These are phyloP conservation scores for Drosophila ezoana DNA, from an alignment of 2,888 invertebrate genomes.

Conservation along the genomic window DNA sequence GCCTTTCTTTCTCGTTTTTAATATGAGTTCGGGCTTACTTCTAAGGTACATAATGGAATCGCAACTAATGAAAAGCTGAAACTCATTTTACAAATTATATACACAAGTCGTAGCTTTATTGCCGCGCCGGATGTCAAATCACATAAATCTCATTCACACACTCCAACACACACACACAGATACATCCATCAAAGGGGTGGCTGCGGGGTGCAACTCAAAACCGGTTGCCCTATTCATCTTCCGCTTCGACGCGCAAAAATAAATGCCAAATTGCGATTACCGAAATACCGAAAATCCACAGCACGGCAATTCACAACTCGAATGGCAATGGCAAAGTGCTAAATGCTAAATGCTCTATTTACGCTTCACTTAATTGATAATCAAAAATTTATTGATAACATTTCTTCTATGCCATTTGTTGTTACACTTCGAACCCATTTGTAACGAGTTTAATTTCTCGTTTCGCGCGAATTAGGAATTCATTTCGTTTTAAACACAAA, in stretches of 20 bases:
- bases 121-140: conserved; percentile 38
- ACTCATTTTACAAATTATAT: conserved; percentile 10
- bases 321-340: conserved; percentile 7
- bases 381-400: conserved; percentile 69
- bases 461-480: neutral
- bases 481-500: neutral
- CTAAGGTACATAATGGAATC: neutral
- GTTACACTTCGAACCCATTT: conserved; percentile 30
- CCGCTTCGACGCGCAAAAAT: conserved; percentile 66
- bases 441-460: conserved; percentile 26
- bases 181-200: too few species aligned
- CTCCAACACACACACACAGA: neutral
- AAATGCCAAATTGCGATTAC: conserved; percentile 51
- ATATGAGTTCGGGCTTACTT: too few species aligned
- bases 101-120: conserved; percentile 17
- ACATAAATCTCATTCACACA: conserved; percentile 55
- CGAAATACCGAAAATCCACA: conserved; percentile 41
- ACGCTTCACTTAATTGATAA: conserved; percentile 74
- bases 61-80: conserved; percentile 8
- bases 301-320: conserved; percentile 8
- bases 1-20: too few species aligned
- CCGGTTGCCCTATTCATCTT: conserved; percentile 41
- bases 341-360: conserved; percentile 48
- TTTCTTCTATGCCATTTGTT: conserved; percentile 56
- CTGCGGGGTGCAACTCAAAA: neutral